Conservation (phyloP, 1,140 invertebrate genomes). For the Meloidogyne exigua region DNA sequence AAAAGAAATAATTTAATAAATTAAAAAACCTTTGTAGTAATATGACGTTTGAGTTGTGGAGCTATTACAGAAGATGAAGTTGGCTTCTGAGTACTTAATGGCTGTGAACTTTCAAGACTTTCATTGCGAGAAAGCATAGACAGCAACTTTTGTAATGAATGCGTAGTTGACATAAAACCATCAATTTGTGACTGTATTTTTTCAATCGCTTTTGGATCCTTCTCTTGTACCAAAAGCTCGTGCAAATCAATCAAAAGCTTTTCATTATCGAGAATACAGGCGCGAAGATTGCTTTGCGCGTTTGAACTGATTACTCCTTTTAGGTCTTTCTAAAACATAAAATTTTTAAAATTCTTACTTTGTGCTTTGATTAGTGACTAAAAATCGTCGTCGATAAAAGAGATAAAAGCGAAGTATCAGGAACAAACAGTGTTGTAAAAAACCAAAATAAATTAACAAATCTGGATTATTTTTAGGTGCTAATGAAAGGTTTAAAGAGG, state of each 20-base stretch:
- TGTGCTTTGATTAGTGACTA: not conserved
- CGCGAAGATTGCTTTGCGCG: not conserved
- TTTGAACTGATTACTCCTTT: not conserved
- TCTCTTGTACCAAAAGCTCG: not conserved
- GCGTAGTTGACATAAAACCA: not conserved
- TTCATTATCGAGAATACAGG: not conserved
- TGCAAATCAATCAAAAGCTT: not conserved
- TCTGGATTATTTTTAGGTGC: too few species aligned
- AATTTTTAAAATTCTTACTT: not conserved
- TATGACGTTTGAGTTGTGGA: slow-evolving; percentile 21
- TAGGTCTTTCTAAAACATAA: not conserved
- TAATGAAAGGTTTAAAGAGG: too few species aligned
- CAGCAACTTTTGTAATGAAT: not conserved
- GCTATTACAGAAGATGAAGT: not conserved
- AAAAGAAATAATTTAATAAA: not conserved
- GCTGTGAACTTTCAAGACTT: not conserved
- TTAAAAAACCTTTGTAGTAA: slow-evolving; percentile 4
- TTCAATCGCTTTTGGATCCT: not conserved
- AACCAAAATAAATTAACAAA: too few species aligned
- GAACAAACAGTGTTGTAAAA: too few species aligned
- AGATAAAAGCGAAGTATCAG: too few species aligned
- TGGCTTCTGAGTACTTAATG: not conserved
- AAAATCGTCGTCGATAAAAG: too few species aligned
- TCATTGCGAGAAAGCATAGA: not conserved
- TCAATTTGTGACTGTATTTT: slow-evolving; percentile 10